phyloP scores from a whole-genome alignment of 2,888 invertebrate genomes.

The Luperina nickerlii region DNA sequence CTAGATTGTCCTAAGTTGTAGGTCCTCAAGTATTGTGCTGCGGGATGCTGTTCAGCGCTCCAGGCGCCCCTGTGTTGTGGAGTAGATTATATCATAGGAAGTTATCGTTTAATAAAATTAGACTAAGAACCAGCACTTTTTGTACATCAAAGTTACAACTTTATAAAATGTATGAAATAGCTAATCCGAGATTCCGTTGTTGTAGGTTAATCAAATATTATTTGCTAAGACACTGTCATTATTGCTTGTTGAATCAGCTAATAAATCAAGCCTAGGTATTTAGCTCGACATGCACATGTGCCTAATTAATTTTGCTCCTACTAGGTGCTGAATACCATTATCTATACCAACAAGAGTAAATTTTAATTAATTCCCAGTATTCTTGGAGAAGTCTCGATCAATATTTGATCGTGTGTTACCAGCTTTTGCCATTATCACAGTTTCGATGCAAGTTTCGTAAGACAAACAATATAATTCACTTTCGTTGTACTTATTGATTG shows the following conservation, averaged over 20 bases:
- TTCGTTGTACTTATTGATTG: constrained; percentile 46
- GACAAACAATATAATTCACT: constrained; percentile 59
- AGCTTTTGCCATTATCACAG: constrained; percentile 11
- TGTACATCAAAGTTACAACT: neutral
- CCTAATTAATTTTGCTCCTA: no score
- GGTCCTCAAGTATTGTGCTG: no score
- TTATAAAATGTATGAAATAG: neutral
- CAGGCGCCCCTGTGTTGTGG: no score
- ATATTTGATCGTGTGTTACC: neutral
- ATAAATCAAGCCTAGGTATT: constrained; percentile 27
- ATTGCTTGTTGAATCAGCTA: constrained; percentile 16
- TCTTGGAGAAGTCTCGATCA: neutral
- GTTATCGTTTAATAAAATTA: neutral
- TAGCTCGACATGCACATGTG: constrained; percentile 7
- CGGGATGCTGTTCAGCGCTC: no score
- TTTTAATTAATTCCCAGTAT: neutral
- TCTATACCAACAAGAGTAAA: neutral
- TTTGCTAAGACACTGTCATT: constrained; percentile 6
- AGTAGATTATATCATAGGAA: neutral
- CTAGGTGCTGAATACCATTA: no score
- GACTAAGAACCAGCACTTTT: no score
- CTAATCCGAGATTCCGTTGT: neutral
- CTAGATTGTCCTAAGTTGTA: no score
- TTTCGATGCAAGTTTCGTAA: constrained; percentile 43
- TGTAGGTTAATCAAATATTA: constrained; percentile 9